Conservation (phyloP, 2,888 invertebrate genomes). For the Pyrrhopygopsis socrates region DNA sequence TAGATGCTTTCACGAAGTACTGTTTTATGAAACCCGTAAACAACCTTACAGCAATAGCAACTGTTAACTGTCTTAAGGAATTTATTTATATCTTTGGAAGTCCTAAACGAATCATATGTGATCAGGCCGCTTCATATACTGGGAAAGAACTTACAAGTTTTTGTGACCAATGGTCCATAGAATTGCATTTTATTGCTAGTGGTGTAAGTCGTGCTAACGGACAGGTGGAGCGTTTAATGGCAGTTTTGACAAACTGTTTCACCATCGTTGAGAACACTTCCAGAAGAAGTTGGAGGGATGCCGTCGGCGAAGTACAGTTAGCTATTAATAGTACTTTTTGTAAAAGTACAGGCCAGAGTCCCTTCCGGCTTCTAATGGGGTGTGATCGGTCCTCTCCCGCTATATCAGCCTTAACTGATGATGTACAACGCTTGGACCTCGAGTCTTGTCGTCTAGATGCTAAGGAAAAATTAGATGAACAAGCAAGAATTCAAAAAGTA, state of each 20-base stretch:
- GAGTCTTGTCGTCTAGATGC: background rate
- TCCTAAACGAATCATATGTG: constrained; percentile 63
- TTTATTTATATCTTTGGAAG: constrained; percentile 54
- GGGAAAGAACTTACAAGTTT: constrained; percentile 55
- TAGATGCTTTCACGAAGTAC: constrained; percentile 70
- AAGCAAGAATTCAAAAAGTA: background rate
- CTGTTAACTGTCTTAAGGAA: background rate
- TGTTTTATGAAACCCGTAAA: constrained; percentile 1
- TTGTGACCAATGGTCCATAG: constrained; percentile 64
- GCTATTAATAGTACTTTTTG: constrained; percentile 66
- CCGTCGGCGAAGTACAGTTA: constrained; percentile 77
- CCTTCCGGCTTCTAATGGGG: background rate
- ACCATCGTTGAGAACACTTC: constrained; percentile 59
- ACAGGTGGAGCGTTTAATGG: constrained; percentile 73
- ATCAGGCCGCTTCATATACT: constrained; percentile 27
- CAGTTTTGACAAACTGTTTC: constrained; percentile 72
- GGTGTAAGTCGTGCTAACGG: constrained; percentile 77
- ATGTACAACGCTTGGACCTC: background rate
- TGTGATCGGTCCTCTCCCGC: background rate
- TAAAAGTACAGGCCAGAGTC: constrained; percentile 18
- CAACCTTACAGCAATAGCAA: background rate
- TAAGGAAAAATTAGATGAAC: background rate
- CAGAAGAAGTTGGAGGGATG: constrained; percentile 67
- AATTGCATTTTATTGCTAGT: constrained; percentile 58
- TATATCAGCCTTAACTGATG: background rate